Evolutionary conservation across 2,888 invertebrate species (phyloP).

Genomic region (Heteromyza rotundicornis): DNA sequence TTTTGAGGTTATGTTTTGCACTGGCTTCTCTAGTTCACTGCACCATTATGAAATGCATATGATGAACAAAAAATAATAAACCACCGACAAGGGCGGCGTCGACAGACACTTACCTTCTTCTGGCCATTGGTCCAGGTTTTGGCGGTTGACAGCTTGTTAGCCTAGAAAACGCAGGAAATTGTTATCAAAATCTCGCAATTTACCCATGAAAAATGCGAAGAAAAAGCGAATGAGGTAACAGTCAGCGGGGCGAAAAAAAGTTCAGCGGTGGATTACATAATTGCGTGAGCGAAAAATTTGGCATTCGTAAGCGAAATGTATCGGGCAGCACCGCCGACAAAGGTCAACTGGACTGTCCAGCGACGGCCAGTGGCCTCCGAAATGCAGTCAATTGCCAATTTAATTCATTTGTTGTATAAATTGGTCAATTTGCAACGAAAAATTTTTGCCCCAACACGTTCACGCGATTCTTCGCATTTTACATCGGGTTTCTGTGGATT

Average conservation of each 20-base stretch:
- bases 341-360: too few relatives aligned
- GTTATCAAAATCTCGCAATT: background rate
- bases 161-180: slow-evolving; percentile 64
- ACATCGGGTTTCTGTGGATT: background rate
- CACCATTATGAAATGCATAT: slow-evolving; percentile 52
- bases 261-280: slow-evolving; percentile 51
- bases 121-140: slow-evolving; percentile 79
- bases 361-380: too few relatives aligned
- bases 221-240: slow-evolving; percentile 52
- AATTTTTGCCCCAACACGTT: slow-evolving; percentile 28
- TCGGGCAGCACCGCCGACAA: too few relatives aligned
- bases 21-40: slow-evolving; percentile 11
- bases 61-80: slow-evolving; percentile 28
- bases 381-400: too few relatives aligned
- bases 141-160: slow-evolving; percentile 77
- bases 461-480: slow-evolving; percentile 5
- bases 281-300: slow-evolving; percentile 20
- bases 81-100: slow-evolving; percentile 22
- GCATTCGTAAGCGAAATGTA: too few relatives aligned
- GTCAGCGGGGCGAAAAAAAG: slow-evolving; percentile 33
- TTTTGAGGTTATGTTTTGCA: slow-evolving; percentile 53
- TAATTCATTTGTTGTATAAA: too few relatives aligned
- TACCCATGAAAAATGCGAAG: too few relatives aligned
- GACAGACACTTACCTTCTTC: slow-evolving; percentile 71
- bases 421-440: slow-evolving; percentile 21